phyloP scores from a whole-genome alignment of 2,797 vertebrate genomes.

The Xenopus petersii region DNA sequence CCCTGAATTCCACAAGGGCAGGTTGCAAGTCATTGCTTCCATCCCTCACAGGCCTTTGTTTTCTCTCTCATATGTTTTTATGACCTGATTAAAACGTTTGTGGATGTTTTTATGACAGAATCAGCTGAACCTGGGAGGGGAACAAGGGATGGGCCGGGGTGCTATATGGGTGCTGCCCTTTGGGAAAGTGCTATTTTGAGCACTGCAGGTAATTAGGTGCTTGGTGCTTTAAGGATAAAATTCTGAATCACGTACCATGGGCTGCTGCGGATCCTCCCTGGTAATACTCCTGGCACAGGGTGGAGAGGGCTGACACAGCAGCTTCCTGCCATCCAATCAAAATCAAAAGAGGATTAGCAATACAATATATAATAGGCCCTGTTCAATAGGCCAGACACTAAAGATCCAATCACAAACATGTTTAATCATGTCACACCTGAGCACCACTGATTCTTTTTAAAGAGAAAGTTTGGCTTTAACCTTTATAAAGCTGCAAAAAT shows the following conservation, averaged over 20 bases:
- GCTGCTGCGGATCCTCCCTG: conserved; percentile 61
- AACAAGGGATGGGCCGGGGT: conserved; percentile 21
- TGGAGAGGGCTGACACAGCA: conserved; percentile 75
- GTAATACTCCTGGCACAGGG: conserved; percentile 82
- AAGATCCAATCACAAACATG: too few species aligned
- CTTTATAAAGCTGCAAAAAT: too few species aligned
- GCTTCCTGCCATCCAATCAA: conserved; percentile 66
- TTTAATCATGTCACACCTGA: too few species aligned
- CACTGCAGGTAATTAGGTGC: conserved; percentile 20
- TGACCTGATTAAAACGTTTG: too few species aligned
- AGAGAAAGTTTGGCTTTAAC: too few species aligned
- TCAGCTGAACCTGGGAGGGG: conserved; percentile 29
- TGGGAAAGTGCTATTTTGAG: conserved; percentile 3
- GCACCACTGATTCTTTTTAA: too few species aligned
- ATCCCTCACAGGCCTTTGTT: conserved; percentile 35
- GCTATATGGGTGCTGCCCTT: conserved; percentile 3
- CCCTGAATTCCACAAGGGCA: conserved; percentile 8
- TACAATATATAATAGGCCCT: too few species aligned
- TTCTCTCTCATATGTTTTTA: conserved; percentile 2
- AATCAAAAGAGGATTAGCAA: background rate
- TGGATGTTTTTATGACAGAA: too few species aligned
- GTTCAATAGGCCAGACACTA: too few species aligned
- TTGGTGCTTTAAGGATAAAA: conserved; percentile 5
- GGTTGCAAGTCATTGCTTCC: conserved; percentile 18
- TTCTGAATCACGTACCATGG: conserved; percentile 73